Evolutionary conservation across 1,140 invertebrate species (phyloP), one percentile per base, ranked within the genome.

Genomic region (Pseudomyrmex concolor): DNA sequence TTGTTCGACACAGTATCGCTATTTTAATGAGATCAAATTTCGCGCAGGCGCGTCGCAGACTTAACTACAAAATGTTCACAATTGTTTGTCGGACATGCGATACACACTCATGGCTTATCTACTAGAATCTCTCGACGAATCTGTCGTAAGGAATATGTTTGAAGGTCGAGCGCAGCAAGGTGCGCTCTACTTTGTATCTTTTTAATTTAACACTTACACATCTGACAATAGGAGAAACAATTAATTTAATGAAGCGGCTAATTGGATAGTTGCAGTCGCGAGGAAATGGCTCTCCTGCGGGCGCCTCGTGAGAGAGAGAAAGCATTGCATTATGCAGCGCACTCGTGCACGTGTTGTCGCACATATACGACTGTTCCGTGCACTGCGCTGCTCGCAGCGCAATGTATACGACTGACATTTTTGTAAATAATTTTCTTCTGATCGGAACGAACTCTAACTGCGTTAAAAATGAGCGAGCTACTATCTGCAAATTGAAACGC

Each of bases 221-320:
- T 59, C 19, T 25, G 43, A 59, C 43, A 70, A 50, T 57, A 59
- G 22, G 43, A 59, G 45, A 19, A 70, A 50, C 54, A 55, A 25
- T 77, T 67, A 55, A n/a, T 43, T 50, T 59, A 80, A 80, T 59
- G 19, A 80, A 78, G 54, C 43, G 66, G 2, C 19, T 45, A 70
- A 59, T 17, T 19, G 54, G 45, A 60, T 70, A 59, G 66, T 70
- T 80, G n/a, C n/a, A 22, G 64, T 8, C 19, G 54, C 64, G 64
- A 43, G 50, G 43, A 45, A 80, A 80, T 59, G 66, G 54, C 63
- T 59, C 63, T 59, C 45, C 76, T n/a, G 66, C 66, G 34, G 73
- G 48, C 48, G 34, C 13, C 17, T 17, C 17, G 55, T 34, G 17
- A 25, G 19, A 59, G 66, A 25, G 25, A 25, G 2, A 25, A 0